Evolutionary conservation across 2,888 invertebrate species (phyloP).

Genomic region (Allolobophora icterica): DNA sequence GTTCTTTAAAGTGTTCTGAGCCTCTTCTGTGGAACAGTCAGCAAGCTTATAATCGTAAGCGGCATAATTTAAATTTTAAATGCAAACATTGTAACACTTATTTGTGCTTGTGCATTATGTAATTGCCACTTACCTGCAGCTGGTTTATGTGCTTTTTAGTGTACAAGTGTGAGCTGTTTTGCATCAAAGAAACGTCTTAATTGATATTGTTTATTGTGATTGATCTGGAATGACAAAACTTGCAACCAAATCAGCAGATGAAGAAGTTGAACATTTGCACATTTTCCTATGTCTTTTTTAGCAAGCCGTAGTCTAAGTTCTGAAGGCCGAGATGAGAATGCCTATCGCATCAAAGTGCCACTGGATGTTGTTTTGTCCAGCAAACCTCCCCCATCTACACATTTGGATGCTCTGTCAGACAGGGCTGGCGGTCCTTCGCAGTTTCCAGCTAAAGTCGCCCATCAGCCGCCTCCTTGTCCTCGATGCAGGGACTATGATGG

Average conservation of each 20-base stretch:
- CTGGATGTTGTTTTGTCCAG: slow-evolving; percentile 29
- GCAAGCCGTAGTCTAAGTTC: background rate
- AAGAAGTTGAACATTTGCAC: background rate
- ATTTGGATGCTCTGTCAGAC: background rate
- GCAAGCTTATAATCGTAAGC: background rate
- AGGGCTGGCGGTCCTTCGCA: background rate
- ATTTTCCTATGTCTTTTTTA: background rate
- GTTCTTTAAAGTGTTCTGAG: background rate
- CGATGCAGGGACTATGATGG: slow-evolving; percentile 86
- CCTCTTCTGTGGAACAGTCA: background rate
- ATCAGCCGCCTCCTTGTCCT: slow-evolving; percentile 42
- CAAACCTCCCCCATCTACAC: background rate
- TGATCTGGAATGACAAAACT: background rate
- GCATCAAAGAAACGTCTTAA: background rate
- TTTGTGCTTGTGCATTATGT: background rate
- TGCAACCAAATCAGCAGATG: background rate
- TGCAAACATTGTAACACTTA: background rate
- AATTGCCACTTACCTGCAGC: background rate
- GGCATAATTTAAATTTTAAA: background rate
- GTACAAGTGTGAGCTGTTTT: background rate
- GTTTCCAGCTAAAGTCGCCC: background rate
- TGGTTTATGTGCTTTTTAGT: background rate
- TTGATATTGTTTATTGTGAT: background rate
- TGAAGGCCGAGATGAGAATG: slow-evolving; percentile 26
- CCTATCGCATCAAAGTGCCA: slow-evolving; percentile 31